Evolutionary conservation across 2,888 invertebrate genomes (phyloP).

Genomic region (Cryptocephalus primarius): DNA sequence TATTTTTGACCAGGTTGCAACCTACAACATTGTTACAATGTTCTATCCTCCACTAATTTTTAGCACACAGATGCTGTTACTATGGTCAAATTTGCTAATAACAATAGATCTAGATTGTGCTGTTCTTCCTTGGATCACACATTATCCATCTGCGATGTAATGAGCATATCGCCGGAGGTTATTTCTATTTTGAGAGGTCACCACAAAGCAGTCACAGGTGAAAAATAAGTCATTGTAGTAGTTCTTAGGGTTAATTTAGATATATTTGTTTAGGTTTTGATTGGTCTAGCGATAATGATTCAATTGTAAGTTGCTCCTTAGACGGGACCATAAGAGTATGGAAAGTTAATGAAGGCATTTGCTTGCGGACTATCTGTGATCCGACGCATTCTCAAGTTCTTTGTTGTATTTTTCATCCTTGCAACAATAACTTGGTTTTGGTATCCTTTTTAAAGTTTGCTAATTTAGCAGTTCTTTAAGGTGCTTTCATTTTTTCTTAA

Average conservation of each 20-base stretch:
- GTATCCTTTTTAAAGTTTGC: conserved; percentile 49
- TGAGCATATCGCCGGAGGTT: conserved; percentile 59
- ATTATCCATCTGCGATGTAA: conserved; percentile 70
- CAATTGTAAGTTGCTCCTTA: conserved; percentile 65
- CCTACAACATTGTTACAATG: not conserved
- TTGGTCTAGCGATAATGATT: conserved; percentile 79
- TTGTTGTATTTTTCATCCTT: conserved; percentile 70
- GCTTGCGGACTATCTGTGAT: conserved; percentile 54
- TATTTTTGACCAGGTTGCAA: conserved; percentile 66
- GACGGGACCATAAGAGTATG: conserved; percentile 68
- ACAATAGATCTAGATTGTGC: conserved; percentile 67
- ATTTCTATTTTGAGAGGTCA: conserved; percentile 65
- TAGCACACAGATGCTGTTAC: conserved; percentile 61
- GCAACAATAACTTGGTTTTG: conserved; percentile 77
- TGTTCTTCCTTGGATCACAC: conserved; percentile 71
- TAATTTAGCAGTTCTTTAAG: not conserved
- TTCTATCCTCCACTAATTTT: conserved; percentile 10
- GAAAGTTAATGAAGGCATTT: conserved; percentile 44
- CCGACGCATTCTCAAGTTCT: conserved; percentile 51
- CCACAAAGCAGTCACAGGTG: conserved; percentile 48
- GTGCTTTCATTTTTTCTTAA: conserved; percentile 4
- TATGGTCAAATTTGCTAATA: conserved; percentile 74
- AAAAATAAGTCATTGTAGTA: not conserved
- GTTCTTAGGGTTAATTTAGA: not conserved
- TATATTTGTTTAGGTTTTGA: conserved; percentile 49